These are phyloP conservation scores for Melinopterus prodromus DNA, from an alignment of 2,888 invertebrate genomes.

Conservation along the genomic window DNA sequence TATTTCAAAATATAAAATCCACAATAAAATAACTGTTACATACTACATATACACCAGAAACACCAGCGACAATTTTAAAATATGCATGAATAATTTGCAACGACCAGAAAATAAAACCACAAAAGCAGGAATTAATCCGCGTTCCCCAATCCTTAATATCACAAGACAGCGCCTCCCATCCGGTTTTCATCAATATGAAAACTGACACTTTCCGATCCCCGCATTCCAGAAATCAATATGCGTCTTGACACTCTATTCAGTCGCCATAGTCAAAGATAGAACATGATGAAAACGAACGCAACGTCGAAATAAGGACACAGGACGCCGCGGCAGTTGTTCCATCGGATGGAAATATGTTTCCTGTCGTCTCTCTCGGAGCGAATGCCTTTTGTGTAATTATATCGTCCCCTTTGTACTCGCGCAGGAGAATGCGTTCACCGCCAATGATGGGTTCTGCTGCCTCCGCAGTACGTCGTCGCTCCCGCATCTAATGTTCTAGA, in stretches of 20 bases:
- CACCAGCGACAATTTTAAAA: too few relatives aligned
- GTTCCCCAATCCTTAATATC: background rate
- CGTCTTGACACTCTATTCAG: background rate
- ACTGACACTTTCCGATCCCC: background rate
- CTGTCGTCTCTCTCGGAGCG: constrained; percentile 6
- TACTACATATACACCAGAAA: too few relatives aligned
- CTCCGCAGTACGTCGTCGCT: background rate
- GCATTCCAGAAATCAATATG: background rate
- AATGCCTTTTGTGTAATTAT: constrained; percentile 24
- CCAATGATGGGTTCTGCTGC: background rate
- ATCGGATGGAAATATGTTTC: constrained; percentile 9
- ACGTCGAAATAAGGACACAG: background rate
- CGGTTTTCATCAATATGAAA: background rate
- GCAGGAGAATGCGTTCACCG: background rate
- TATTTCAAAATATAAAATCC: too few relatives aligned
- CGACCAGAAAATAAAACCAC: too few relatives aligned
- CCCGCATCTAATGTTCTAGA: constrained; percentile 20
- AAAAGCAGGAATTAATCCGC: too few relatives aligned
- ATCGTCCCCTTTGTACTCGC: constrained; percentile 8
- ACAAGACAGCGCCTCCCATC: background rate
- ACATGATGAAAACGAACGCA: background rate
- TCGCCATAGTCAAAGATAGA: background rate
- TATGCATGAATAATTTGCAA: too few relatives aligned
- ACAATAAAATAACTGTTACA: too few relatives aligned
- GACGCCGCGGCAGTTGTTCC: background rate